Percentiles rank a stretch among this genome's conserved stretches.
These are phyloP conservation scores for Phylloscopus whistleri DNA, from an alignment of 2,113 vertebrate species.

Conservation along the genomic window DNA sequence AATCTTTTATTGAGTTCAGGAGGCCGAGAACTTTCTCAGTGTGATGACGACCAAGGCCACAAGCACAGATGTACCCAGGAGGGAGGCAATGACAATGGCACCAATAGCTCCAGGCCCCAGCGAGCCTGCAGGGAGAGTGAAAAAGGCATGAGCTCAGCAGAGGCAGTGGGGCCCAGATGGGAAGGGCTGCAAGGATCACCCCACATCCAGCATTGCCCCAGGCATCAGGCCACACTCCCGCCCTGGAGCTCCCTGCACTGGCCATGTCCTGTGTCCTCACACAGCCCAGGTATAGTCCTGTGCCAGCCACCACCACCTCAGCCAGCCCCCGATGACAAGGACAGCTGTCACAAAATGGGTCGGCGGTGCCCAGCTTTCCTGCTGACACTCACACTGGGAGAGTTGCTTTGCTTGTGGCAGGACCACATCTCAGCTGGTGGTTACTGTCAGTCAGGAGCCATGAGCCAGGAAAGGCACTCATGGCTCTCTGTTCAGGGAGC, in stretches of 20 bases:
- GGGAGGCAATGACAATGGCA: conserved; percentile 93
- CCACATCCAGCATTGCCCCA: fast-evolving
- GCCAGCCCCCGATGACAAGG: neutral
- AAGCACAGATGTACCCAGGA: conserved; percentile 91
- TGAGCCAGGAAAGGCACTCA: neutral
- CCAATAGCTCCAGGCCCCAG: conserved; percentile 92
- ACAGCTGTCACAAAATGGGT: neutral
- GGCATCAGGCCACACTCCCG: neutral
- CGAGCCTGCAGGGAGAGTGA: conserved; percentile 71
- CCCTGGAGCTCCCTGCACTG: fast-evolving
- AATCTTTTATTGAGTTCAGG: conserved; percentile 78
- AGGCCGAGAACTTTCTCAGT: conserved; percentile 89
- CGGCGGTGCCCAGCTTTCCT: neutral
- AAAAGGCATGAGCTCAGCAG: neutral
- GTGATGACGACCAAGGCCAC: conserved; percentile 91
- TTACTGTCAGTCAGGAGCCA: neutral
- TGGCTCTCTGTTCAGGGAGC: fast-evolving
- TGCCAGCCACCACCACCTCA: neutral
- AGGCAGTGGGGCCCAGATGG: fast-evolving
- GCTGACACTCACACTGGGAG: no score
- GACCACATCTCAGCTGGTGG: fast-evolving
- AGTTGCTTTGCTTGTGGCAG: neutral
- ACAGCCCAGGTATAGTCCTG: fast-evolving
- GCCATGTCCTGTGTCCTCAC: fast-evolving
- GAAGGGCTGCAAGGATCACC: neutral